These are phyloP conservation scores for Pogonocherus hispidulus DNA, from an alignment of 2,888 invertebrate genomes.

Conservation along the genomic window DNA sequence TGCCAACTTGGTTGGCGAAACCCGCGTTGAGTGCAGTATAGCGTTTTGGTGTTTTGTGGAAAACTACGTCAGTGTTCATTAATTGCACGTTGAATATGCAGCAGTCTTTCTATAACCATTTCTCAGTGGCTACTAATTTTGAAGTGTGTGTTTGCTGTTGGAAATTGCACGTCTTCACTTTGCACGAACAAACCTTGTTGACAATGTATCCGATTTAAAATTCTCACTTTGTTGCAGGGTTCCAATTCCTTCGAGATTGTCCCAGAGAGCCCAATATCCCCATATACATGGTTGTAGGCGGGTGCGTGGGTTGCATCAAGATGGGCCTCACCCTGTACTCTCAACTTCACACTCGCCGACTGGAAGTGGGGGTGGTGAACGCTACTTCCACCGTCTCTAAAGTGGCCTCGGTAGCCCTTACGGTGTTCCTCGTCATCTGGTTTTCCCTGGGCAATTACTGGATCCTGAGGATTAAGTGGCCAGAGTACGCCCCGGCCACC, in stretches of 20 bases:
- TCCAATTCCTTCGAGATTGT: slow-evolving; percentile 84
- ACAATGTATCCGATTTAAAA: neutral
- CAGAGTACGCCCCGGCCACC: slow-evolving; percentile 77
- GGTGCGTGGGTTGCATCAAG: slow-evolving; percentile 80
- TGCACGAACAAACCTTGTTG: too few species aligned
- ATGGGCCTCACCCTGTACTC: slow-evolving; percentile 78
- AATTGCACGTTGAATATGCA: too few species aligned
- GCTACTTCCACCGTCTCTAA: slow-evolving; percentile 73
- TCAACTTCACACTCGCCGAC: slow-evolving; percentile 75
- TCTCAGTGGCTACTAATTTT: too few species aligned
- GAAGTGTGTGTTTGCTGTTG: too few species aligned
- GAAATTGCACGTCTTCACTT: too few species aligned
- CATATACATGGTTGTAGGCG: slow-evolving; percentile 88
- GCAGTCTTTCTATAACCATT: too few species aligned
- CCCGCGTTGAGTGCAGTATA: too few species aligned
- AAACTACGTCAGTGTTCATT: too few species aligned
- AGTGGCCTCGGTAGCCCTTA: slow-evolving; percentile 77
- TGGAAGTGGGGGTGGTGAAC: slow-evolving; percentile 66
- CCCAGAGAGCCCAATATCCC: slow-evolving; percentile 84
- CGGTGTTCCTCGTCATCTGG: slow-evolving; percentile 80
- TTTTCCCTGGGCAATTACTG: slow-evolving; percentile 85
- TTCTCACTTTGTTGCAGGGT: slow-evolving; percentile 72
- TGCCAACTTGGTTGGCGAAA: too few species aligned
- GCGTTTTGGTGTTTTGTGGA: too few species aligned
- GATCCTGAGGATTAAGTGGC: slow-evolving; percentile 84